These are phyloP conservation scores for Prosopocoilus inquinatus DNA, from an alignment of 2,888 invertebrate genomes.

Conservation along the genomic window DNA sequence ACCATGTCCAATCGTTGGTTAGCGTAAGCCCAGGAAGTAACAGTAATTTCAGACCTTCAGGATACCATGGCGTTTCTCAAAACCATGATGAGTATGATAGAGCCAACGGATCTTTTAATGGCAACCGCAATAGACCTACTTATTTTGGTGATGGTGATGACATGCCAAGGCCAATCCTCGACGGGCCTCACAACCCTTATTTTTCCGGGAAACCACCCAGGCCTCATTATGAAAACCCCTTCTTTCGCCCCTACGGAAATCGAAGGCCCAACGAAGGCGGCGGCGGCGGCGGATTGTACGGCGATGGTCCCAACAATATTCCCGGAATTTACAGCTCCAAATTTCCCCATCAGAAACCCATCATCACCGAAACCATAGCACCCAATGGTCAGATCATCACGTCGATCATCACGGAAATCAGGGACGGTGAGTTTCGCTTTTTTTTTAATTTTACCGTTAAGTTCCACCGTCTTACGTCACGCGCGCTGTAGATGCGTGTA, in stretches of 20 bases:
- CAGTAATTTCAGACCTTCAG: not conserved
- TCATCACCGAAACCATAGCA: conserved; percentile 40
- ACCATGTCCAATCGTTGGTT: not conserved
- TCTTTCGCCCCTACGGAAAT: not conserved
- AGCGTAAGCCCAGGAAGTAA: not conserved
- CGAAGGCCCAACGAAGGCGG: not conserved
- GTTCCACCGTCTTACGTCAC: conserved; percentile 24
- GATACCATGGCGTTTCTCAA: not conserved
- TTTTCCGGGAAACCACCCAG: conserved; percentile 11
- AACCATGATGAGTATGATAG: conserved; percentile 3
- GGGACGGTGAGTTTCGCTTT: conserved; percentile 36
- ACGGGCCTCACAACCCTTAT: conserved; percentile 1
- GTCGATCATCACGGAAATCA: conserved; percentile 45
- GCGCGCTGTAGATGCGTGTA: conserved; percentile 23
- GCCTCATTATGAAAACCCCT: conserved; percentile 5
- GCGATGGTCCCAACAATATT: not conserved
- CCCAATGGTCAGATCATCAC: conserved; percentile 44
- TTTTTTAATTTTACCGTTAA: not conserved
- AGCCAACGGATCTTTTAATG: not conserved
- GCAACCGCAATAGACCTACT: not conserved
- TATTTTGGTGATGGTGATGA: not conserved
- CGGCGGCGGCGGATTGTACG: conserved; percentile 3
- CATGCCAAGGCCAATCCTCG: conserved; percentile 9
- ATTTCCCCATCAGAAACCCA: conserved; percentile 28
- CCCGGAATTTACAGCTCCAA: conserved; percentile 12